Evolutionary conservation across 2,888 invertebrate species (phyloP).

Genomic region (Caenorhabditis afra): DNA sequence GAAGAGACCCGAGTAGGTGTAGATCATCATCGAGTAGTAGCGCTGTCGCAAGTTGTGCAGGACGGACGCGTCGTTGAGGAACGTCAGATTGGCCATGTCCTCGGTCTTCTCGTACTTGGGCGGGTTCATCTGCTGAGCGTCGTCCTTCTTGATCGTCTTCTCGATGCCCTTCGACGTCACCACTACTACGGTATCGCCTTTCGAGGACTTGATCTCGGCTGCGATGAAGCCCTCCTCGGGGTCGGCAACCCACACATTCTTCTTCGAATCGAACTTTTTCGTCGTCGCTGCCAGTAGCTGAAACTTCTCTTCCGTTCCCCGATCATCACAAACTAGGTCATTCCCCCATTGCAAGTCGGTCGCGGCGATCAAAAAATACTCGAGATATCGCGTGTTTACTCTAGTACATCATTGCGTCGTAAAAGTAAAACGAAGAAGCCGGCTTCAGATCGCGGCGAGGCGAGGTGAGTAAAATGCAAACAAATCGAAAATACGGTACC

Average conservation of each 20-base stretch:
- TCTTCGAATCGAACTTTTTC: conserved; percentile 90
- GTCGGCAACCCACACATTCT: conserved; percentile 98
- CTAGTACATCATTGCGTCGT: conserved; percentile 48
- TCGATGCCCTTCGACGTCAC: conserved; percentile 91
- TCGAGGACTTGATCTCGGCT: conserved; percentile 95
- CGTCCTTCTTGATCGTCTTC: conserved; percentile 80
- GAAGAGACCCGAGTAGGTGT: conserved; percentile 80
- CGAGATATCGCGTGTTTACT: conserved; percentile 39
- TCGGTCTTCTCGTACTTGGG: conserved; percentile 96
- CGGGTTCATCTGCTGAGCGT: conserved; percentile 91
- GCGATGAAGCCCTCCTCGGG: conserved; percentile 98
- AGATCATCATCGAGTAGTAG: conserved; percentile 84
- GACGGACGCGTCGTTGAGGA: conserved; percentile 97
- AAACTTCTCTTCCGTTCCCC: conserved; percentile 2
- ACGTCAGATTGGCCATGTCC: conserved; percentile 80
- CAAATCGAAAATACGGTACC: conserved; percentile 20
- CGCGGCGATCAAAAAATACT: conserved; percentile 46
- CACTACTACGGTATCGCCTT: conserved; percentile 97
- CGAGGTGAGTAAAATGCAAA: conserved; percentile 38
- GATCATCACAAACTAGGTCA: neutral
- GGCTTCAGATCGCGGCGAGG: no score
- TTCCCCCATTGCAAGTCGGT: neutral
- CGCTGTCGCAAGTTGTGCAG: conserved; percentile 98
- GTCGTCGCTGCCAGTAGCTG: conserved; percentile 74
- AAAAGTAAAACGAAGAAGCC: conserved; percentile 21